Evolutionary conservation across 2,113 vertebrate genomes (phyloP), one percentile per base, ranked within the genome.

Genomic region (Dasyprocta punctata): DNA sequence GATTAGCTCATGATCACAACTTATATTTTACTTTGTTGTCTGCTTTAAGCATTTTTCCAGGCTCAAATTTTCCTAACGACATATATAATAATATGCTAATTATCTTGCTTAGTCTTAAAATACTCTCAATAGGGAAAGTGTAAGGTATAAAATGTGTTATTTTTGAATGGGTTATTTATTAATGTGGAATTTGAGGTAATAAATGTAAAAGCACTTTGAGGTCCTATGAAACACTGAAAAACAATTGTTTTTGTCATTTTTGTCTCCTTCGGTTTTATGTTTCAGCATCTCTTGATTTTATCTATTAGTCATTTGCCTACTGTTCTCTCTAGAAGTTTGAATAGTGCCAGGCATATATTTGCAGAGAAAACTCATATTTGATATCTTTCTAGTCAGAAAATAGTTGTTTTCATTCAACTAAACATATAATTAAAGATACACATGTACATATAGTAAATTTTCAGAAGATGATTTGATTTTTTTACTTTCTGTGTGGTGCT

Each of bases 371-470:
- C 41, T 96, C 41, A 91, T 94, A 71, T 86, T 75, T 95, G 60
- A 96, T 92, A 75, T 96, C 67, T 96, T 97, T 88, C 88, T 98
- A 81, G 19, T 44, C 96, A 95, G n/a, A 52, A 97, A 98, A 30
- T 94, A 26, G 84, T 84, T 97, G 17, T 93, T 96, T 26, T 5
- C 69, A 82, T 93, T 91, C 4, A 97, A 98, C 95, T 82, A 97
- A 98, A 97, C 93, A 5, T 95, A 44, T 86, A 73, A 30, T 11
- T 95, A 52, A 44, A 38, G 5, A 58, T 67, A 71, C 26, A 49
- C 38, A 63, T 86, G 28, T 86, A 47, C 28, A 36, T 47, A n/a
- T 91, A 65, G 94, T 67, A 16, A 36, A 97, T 54, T 97, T 97
- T 65, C 95, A 92, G 97, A 97, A 85, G 94, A 75, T 97, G 52